Conservation (phyloP, 2,888 invertebrate species). For the Eupeodes luniger region DNA sequence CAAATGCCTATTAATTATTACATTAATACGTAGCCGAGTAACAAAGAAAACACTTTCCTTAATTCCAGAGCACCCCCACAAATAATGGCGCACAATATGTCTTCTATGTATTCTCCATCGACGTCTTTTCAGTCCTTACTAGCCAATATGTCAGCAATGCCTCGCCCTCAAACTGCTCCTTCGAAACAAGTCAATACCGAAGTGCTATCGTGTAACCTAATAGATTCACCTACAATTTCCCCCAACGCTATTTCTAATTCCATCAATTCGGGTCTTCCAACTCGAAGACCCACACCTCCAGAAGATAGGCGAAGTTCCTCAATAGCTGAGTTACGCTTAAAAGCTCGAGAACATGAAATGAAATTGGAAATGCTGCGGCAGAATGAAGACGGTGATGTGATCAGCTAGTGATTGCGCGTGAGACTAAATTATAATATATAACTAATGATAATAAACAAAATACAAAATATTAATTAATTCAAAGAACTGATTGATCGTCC, state of each 20-base stretch:
- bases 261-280: conserved; percentile 77
- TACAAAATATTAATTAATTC: conserved; percentile 6
- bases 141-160: conserved; percentile 85
- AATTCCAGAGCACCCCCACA: conserved; percentile 86
- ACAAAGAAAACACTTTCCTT: background rate
- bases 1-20: no score
- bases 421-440: background rate
- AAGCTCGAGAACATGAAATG: conserved; percentile 95
- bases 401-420: conserved; percentile 86
- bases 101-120: conserved; percentile 85
- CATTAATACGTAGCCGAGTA: background rate
- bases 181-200: conserved; percentile 52
- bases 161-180: conserved; percentile 84
- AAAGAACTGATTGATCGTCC: conserved; percentile 48
- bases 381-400: conserved; percentile 89
- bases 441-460: conserved; percentile 26
- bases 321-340: conserved; percentile 93
- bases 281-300: conserved; percentile 86
- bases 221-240: conserved; percentile 82
- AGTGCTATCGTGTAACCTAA: conserved; percentile 77
- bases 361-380: conserved; percentile 93
- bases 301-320: conserved; percentile 94
- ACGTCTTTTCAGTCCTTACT: conserved; percentile 93
- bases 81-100: conserved; percentile 87
- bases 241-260: conserved; percentile 79